Evolutionary conservation across 2,888 invertebrate species (phyloP).

Genomic region (Athalia cordata): DNA sequence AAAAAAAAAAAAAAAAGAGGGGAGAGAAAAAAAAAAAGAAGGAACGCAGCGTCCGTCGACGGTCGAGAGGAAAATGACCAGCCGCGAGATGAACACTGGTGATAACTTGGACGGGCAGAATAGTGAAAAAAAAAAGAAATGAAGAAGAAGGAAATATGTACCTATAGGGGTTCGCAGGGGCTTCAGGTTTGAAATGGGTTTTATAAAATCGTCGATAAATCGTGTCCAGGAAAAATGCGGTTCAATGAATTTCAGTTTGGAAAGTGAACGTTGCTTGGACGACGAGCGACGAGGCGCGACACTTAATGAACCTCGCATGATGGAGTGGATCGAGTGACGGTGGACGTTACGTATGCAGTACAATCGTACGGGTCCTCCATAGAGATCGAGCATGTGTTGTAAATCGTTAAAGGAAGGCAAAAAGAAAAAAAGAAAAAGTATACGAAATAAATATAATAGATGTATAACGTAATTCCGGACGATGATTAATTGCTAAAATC

Average conservation of each 20-base stretch:
- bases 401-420: background rate
- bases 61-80: too few relatives aligned
- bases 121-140: too few relatives aligned
- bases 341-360: conserved; percentile 3
- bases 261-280: too few relatives aligned
- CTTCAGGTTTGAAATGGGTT: background rate
- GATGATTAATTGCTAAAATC: conserved; percentile 60
- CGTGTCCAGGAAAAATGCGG: background rate
- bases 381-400: background rate
- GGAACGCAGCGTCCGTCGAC: too few relatives aligned
- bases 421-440: background rate
- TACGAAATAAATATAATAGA: background rate
- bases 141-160: too few relatives aligned
- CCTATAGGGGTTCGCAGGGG: too few relatives aligned
- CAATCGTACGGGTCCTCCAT: conserved; percentile 12
- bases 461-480: conserved; percentile 53
- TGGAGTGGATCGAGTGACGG: conserved; percentile 54
- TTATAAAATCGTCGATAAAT: conserved; percentile 23
- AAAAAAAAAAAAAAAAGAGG: too few relatives aligned
- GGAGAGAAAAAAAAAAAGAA: too few relatives aligned
- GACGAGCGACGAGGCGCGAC: conserved; percentile 23
- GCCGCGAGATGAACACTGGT: too few relatives aligned
- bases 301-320: conserved; percentile 65
- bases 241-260: background rate
- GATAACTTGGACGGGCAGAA: too few relatives aligned